phyloP scores from a whole-genome alignment of 2,113 vertebrate species.

The Diglossa brunneiventris region DNA sequence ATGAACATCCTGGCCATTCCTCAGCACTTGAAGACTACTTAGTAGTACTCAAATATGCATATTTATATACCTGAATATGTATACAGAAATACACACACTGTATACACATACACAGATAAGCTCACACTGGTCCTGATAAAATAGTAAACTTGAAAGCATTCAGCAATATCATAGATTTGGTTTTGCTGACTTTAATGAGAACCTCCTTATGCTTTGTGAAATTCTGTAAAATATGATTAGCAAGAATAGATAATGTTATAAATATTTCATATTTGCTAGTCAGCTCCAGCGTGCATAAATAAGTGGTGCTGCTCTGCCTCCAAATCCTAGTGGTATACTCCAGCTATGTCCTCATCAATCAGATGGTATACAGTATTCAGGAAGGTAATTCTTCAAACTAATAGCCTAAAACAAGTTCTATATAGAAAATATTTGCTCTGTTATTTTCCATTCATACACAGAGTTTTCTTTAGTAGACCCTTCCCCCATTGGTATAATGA shows the following conservation, averaged over 20 bases:
- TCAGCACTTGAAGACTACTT: not conserved
- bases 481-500: not conserved
- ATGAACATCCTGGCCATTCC: not conserved
- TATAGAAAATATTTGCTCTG: not conserved
- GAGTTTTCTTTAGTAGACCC: not conserved
- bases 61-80: not conserved
- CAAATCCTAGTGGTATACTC: not conserved
- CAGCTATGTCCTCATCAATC: constrained; percentile 25
- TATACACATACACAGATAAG: too few relatives aligned
- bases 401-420: constrained; percentile 40
- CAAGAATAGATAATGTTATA: not conserved
- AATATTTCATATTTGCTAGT: not conserved
- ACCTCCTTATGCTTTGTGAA: not conserved
- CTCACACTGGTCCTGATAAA: not conserved
- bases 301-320: not conserved
- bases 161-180: not conserved
- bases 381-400: constrained; percentile 56
- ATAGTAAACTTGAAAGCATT: not conserved
- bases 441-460: constrained; percentile 37
- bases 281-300: not conserved
- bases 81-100: not conserved
- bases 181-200: constrained; percentile 14
- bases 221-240: not conserved
- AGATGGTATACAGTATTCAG: not conserved
- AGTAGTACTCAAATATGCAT: not conserved